Evolutionary conservation across 2,113 vertebrate species (phyloP).

Genomic region (Anoplopoma fimbria): DNA sequence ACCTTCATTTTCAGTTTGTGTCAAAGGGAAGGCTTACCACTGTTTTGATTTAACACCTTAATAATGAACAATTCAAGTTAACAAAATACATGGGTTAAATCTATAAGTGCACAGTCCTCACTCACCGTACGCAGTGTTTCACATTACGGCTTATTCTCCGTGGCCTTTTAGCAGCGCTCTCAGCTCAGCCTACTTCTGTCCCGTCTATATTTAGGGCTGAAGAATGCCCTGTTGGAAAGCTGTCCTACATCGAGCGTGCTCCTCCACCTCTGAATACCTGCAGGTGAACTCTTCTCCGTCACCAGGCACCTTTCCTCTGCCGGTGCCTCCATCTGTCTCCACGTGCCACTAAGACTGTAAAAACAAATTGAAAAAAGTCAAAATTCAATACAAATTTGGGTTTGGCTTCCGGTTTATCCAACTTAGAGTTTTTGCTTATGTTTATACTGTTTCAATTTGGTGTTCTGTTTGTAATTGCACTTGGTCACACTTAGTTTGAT

Average conservation of each 20-base stretch:
- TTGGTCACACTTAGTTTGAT: neutral
- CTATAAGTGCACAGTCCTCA: neutral
- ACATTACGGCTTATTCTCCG: slow-evolving; percentile 39
- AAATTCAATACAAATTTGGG: too few species aligned
- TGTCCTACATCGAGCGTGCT: slow-evolving; percentile 80
- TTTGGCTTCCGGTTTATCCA: neutral
- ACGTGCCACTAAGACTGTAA: slow-evolving; percentile 12
- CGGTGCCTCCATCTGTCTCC: slow-evolving; percentile 4
- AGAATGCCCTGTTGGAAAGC: slow-evolving; percentile 80
- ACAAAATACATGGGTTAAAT: neutral
- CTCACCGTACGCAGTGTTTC: slow-evolving; percentile 19
- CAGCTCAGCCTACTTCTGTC: slow-evolving; percentile 79
- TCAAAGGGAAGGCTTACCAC: neutral
- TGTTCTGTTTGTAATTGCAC: neutral
- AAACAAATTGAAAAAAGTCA: neutral
- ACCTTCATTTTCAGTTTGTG: neutral
- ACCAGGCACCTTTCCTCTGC: slow-evolving; percentile 45
- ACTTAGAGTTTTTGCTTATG: neutral
- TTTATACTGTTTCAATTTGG: neutral
- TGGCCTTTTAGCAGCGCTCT: slow-evolving; percentile 55
- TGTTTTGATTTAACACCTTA: neutral
- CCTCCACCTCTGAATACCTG: slow-evolving; percentile 63
- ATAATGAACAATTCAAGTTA: neutral
- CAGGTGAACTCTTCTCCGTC: slow-evolving; percentile 60
- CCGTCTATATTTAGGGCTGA: slow-evolving; percentile 82